Evolutionary conservation across 2,888 invertebrate genomes (phyloP), one percentile per base, ranked within the genome.

Genomic region (Allygus modestus): DNA sequence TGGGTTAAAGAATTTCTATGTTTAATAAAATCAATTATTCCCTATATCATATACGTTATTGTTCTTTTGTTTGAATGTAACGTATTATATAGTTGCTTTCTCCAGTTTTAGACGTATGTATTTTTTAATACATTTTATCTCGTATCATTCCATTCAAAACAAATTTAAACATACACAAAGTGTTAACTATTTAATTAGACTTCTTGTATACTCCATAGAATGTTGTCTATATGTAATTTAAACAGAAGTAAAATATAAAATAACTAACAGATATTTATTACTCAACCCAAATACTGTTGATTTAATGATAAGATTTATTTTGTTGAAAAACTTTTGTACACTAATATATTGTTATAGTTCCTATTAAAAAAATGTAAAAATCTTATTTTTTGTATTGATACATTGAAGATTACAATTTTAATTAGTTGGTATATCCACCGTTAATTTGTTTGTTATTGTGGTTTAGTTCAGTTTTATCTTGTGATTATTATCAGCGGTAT

Each of bases 321-420:
- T 65, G 28, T 65, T 28, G 31, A 65, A 28, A 15, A 0, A 28
- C 28, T 65, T 65, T 65, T 65, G 65, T 65, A 65, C 58, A 58
- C 20, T 28, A 65, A 65, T 65, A 65, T 65, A 65, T 28, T 65
- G 58, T 58, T 58, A 28, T 65, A 65, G 65, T 65, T 65, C 65
- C 65, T 65, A 65, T 65, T 58, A 2, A 58, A 58, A 46, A 15
- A 46, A 11, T 2, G 12, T 46, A 15, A 46, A 15, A 46, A 17
- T 46, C 1, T 46, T 46, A 15, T 9, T 46, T 46, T 4, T 46
- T 46, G 4, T 7, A 37, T 46, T 46, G 4, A 4, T 46, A 15
- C 46, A 9, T 46, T 46, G 37, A 37, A 37, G 4, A 37, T 37
- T 37, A 37, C 9, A 9, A 2, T 26, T 26, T 58, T 15, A 0